Percentiles rank a stretch among this genome's conserved stretches.
Evolutionary conservation across 1,140 invertebrate species (phyloP).

Genomic region (Conus betulinus): DNA sequence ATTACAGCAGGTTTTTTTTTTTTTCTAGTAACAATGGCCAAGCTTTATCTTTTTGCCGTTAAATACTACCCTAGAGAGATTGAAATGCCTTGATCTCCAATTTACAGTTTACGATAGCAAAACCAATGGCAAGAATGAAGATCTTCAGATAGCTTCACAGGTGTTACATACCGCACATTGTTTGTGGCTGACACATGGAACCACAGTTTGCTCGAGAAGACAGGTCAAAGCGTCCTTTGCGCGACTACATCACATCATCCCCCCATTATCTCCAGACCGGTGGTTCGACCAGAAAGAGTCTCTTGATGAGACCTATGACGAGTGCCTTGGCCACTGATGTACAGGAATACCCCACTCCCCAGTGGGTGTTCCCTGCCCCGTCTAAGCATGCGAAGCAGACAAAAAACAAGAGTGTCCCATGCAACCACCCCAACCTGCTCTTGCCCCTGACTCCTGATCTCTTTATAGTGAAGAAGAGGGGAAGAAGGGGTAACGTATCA

Average conservation of each 20-base stretch:
- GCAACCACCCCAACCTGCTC: not conserved
- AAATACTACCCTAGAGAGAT: constrained; percentile 50
- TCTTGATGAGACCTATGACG: constrained; percentile 13
- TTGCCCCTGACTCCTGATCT: not conserved
- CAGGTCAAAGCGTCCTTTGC: constrained; percentile 74
- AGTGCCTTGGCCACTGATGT: not conserved
- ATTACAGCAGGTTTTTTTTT: constrained; percentile 33
- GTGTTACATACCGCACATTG: constrained; percentile 48
- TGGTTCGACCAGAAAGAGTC: constrained; percentile 51
- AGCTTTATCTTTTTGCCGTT: constrained; percentile 43
- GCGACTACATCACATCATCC: constrained; percentile 55
- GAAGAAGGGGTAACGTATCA: not conserved
- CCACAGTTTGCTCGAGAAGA: constrained; percentile 71
- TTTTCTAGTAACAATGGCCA: constrained; percentile 30
- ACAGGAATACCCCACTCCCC: too few species aligned
- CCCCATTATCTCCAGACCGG: constrained; percentile 54
- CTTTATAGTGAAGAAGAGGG: not conserved
- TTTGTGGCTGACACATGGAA: constrained; percentile 72
- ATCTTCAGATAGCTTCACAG: constrained; percentile 54
- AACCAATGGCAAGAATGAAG: not conserved
- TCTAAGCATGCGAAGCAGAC: not conserved
- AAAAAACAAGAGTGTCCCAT: not conserved
- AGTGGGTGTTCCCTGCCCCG: too few species aligned
- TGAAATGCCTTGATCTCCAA: constrained; percentile 22
- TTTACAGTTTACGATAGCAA: not conserved